Evolutionary conservation across 2,797 vertebrate genomes (phyloP).

Genomic region (Emys orbicularis): DNA sequence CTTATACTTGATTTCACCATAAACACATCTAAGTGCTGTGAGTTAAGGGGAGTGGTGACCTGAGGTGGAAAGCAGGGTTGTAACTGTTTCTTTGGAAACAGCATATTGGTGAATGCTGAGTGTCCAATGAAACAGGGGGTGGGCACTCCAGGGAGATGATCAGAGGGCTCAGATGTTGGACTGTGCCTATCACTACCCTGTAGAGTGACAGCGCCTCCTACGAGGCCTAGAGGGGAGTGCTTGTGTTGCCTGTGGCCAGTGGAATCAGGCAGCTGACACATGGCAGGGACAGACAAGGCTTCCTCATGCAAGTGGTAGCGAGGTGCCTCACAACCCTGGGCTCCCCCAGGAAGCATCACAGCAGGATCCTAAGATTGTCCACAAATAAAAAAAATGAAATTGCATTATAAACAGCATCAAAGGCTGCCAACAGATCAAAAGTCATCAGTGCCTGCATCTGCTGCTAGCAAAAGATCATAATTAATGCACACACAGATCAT

Average conservation of each 20-base stretch:
- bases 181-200: too few species aligned
- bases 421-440: not conserved
- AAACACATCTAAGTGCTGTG: not conserved
- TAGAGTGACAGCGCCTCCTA: not conserved
- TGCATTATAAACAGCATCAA: not conserved
- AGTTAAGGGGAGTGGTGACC: not conserved
- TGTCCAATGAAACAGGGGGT: not conserved
- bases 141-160: not conserved
- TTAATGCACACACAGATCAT: not conserved
- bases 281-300: not conserved
- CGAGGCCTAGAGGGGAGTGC: not conserved
- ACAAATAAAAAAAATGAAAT: constrained; percentile 18
- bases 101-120: not conserved
- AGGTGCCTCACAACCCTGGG: not conserved
- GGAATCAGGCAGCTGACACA: not conserved
- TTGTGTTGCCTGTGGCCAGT: not conserved
- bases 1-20: not conserved
- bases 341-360: not conserved
- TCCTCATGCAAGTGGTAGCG: not conserved
- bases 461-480: not conserved
- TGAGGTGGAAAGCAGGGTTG: not conserved
- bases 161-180: not conserved
- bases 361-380: not conserved
- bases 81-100: not conserved
- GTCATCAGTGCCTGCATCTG: not conserved